phyloP scores from a whole-genome alignment of 2,888 invertebrate species.

The Glaucopsyche alexis region DNA sequence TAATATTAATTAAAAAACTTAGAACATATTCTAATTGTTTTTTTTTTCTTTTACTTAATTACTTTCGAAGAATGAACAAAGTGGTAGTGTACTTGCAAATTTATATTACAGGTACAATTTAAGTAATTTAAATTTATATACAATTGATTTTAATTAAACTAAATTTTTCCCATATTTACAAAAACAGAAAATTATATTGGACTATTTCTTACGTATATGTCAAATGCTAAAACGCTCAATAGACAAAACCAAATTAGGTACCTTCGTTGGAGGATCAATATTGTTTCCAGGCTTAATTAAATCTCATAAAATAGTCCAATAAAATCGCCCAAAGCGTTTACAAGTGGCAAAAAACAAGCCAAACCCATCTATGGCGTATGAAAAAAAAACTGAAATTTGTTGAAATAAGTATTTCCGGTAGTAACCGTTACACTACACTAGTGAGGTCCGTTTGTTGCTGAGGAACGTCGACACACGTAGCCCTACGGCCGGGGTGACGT shows the following conservation, averaged over 20 bases:
- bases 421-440: slow-evolving; percentile 65
- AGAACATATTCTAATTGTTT: slow-evolving; percentile 15
- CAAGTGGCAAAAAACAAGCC: slow-evolving; percentile 42
- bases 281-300: background rate
- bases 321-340: slow-evolving; percentile 39
- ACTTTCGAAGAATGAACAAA: slow-evolving; percentile 30
- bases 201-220: slow-evolving; percentile 11
- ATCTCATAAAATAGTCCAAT: slow-evolving; percentile 34
- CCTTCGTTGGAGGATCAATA: background rate
- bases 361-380: slow-evolving; percentile 44
- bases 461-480: slow-evolving; percentile 78
- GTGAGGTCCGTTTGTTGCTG: slow-evolving; percentile 74
- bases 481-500: slow-evolving; percentile 56
- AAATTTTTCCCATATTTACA: slow-evolving; percentile 38
- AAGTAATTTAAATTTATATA: slow-evolving; percentile 37
- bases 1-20: slow-evolving; percentile 15
- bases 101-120: slow-evolving; percentile 27
- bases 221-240: slow-evolving; percentile 16
- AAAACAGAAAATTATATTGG: slow-evolving; percentile 34
- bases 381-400: slow-evolving; percentile 27
- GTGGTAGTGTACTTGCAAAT: slow-evolving; percentile 28
- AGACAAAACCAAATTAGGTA: background rate
- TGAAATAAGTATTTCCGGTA: slow-evolving; percentile 41
- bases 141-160: slow-evolving; percentile 31
- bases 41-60: slow-evolving; percentile 7